phyloP scores from a whole-genome alignment of 64 coral and sea anemone species.

The Porites lutea region DNA sequence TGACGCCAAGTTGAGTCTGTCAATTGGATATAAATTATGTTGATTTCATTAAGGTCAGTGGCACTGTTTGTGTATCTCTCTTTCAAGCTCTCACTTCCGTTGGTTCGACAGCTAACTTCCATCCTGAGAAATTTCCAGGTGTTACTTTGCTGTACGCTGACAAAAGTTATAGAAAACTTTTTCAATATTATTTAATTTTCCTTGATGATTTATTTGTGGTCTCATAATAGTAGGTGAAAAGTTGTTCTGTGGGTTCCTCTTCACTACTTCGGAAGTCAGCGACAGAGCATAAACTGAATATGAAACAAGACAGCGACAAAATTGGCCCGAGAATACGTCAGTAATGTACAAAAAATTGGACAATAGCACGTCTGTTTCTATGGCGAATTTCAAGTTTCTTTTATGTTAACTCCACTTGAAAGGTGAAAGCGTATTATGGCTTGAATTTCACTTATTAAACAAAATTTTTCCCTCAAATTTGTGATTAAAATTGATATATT shows the following conservation, averaged over 20 bases:
- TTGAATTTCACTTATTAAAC: constrained; percentile 51
- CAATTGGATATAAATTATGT: constrained; percentile 83
- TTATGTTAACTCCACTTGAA: constrained; percentile 27
- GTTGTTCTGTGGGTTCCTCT: constrained; percentile 42
- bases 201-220: constrained; percentile 95
- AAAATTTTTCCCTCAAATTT: constrained; percentile 27
- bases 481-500: constrained; percentile 6
- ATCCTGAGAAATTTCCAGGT: constrained; percentile 90
- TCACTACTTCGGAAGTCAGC: constrained; percentile 54
- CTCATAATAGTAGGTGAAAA: constrained; percentile 78
- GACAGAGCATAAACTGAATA: background rate
- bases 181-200: constrained; percentile 93
- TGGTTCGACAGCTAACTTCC: constrained; percentile 11
- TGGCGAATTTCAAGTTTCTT: constrained; percentile 8
- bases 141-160: constrained; percentile 65
- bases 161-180: constrained; percentile 92
- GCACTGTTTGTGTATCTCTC: constrained; percentile 92
- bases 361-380: background rate
- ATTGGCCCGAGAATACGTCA: background rate
- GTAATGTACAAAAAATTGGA: constrained; percentile 14
- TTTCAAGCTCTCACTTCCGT: constrained; percentile 46
- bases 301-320: background rate
- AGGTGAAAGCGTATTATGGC: constrained; percentile 44
- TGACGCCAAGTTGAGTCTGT: constrained; percentile 50
- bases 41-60: constrained; percentile 82